Evolutionary conservation across 2,113 vertebrate species (phyloP).

Genomic region (Ochotona princeps): DNA sequence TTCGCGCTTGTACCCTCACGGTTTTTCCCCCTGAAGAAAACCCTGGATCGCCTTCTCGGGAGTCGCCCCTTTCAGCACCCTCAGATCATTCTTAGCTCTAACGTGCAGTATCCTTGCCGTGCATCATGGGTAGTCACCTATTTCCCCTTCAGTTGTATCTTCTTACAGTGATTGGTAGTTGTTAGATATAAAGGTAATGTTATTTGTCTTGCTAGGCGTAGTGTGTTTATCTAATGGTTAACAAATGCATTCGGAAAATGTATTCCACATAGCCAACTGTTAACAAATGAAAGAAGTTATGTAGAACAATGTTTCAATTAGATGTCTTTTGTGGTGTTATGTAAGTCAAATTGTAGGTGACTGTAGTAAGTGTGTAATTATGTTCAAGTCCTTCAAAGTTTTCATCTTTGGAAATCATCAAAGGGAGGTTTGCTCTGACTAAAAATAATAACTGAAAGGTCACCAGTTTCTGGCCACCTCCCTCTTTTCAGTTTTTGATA

Average conservation of each 20-base stretch:
- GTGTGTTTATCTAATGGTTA: slow-evolving; percentile 60
- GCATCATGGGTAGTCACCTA: neutral
- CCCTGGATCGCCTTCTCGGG: slow-evolving; percentile 94
- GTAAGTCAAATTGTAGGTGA: slow-evolving; percentile 59
- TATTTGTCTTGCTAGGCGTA: slow-evolving; percentile 65
- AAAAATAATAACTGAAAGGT: slow-evolving; percentile 48
- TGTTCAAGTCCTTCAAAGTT: slow-evolving; percentile 60
- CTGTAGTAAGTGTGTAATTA: slow-evolving; percentile 57
- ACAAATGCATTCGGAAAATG: slow-evolving; percentile 67
- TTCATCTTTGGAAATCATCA: slow-evolving; percentile 55
- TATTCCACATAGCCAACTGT: slow-evolving; percentile 62
- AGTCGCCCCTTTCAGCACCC: slow-evolving; percentile 97
- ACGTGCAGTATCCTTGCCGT: slow-evolving; percentile 23
- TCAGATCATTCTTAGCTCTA: slow-evolving; percentile 82
- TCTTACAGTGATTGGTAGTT: slow-evolving; percentile 55
- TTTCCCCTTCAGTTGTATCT: slow-evolving; percentile 10
- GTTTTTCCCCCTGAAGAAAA: slow-evolving; percentile 98
- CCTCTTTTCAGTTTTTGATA: slow-evolving; percentile 49
- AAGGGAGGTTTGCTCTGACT: slow-evolving; percentile 43
- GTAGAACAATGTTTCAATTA: slow-evolving; percentile 52
- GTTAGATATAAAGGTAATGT: slow-evolving; percentile 65
- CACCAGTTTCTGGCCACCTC: slow-evolving; percentile 29
- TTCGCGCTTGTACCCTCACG: slow-evolving; percentile 98
- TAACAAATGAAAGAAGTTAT: slow-evolving; percentile 54
- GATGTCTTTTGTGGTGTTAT: slow-evolving; percentile 61